These are phyloP conservation scores for Macroramphosus scolopax DNA, from an alignment of 2,797 vertebrate species.

Conservation along the genomic window DNA sequence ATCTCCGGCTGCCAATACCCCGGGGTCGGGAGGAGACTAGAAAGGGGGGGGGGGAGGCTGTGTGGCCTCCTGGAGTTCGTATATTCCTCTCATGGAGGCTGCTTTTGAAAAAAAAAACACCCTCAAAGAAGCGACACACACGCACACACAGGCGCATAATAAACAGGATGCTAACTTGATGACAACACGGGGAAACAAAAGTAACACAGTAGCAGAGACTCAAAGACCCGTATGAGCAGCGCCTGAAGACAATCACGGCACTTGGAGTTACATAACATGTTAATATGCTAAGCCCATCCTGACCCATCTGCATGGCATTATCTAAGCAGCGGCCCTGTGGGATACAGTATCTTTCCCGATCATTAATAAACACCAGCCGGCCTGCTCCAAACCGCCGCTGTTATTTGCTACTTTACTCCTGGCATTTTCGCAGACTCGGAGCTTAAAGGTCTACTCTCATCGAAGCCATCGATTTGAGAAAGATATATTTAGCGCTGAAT, in stretches of 20 bases:
- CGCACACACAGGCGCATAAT: no score
- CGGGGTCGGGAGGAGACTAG: no score
- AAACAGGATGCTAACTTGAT: no score
- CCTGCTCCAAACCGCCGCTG: no score
- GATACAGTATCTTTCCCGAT: slow-evolving; percentile 36
- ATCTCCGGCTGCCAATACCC: slow-evolving; percentile 41
- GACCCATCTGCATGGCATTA: slow-evolving; percentile 57
- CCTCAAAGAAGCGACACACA: no score
- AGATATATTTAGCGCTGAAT: slow-evolving; percentile 20
- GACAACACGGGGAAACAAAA: no score
- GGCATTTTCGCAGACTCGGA: slow-evolving; percentile 29
- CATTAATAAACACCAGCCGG: slow-evolving; percentile 47
- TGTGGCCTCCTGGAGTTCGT: no score
- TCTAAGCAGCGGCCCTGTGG: slow-evolving; percentile 52
- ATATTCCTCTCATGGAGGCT: no score
- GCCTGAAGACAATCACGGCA: slow-evolving; percentile 42
- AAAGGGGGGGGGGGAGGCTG: slow-evolving; percentile 11
- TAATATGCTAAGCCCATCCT: slow-evolving; percentile 65
- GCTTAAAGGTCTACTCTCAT: slow-evolving; percentile 27
- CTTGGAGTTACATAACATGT: slow-evolving; percentile 53
- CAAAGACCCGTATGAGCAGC: slow-evolving; percentile 19
- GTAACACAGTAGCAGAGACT: slow-evolving; percentile 19
- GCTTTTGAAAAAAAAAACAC: no score
- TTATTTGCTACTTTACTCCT: slow-evolving; percentile 30
- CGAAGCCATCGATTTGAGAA: slow-evolving; percentile 11